Conservation (phyloP, 1,140 invertebrate species). For the Hycleus cichorii region DNA sequence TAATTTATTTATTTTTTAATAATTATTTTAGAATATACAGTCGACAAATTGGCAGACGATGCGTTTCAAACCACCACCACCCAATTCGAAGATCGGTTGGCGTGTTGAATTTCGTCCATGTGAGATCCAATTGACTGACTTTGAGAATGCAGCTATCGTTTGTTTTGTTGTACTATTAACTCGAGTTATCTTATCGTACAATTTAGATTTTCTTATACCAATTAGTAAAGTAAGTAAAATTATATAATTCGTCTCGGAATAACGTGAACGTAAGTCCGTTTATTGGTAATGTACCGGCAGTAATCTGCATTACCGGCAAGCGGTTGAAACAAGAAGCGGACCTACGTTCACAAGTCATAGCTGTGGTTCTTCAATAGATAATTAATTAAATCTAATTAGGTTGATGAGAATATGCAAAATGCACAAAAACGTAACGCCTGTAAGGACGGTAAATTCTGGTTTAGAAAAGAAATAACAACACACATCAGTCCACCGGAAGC, state of each 20-base stretch:
- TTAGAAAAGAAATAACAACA: conserved; percentile 71
- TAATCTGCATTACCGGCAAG: too few species aligned
- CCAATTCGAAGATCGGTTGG: conserved; percentile 95
- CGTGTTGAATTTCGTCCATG: conserved; percentile 98
- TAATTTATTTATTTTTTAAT: not conserved
- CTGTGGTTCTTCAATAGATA: too few species aligned
- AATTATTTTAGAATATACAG: conserved; percentile 83
- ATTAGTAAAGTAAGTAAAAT: conserved; percentile 77
- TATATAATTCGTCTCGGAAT: too few species aligned
- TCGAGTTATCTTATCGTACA: conserved; percentile 92
- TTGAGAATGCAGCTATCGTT: conserved; percentile 99
- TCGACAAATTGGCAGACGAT: conserved; percentile 99
- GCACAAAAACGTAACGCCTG: conserved; percentile 89
- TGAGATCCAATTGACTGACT: conserved; percentile 97
- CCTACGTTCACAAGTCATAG: too few species aligned
- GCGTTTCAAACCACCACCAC: conserved; percentile 97
- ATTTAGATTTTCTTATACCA: conserved; percentile 93
- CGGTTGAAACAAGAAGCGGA: too few species aligned
- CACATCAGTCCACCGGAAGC: conserved; percentile 42
- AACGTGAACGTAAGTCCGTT: too few species aligned
- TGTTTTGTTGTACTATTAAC: conserved; percentile 97
- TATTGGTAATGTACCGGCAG: too few species aligned
- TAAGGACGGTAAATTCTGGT: conserved; percentile 80
- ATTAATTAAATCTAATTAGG: conserved; percentile 44
- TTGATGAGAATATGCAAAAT: conserved; percentile 96